Evolutionary conservation across 2,797 vertebrate species (phyloP).

Genomic region (Carcharodon carcharias): DNA sequence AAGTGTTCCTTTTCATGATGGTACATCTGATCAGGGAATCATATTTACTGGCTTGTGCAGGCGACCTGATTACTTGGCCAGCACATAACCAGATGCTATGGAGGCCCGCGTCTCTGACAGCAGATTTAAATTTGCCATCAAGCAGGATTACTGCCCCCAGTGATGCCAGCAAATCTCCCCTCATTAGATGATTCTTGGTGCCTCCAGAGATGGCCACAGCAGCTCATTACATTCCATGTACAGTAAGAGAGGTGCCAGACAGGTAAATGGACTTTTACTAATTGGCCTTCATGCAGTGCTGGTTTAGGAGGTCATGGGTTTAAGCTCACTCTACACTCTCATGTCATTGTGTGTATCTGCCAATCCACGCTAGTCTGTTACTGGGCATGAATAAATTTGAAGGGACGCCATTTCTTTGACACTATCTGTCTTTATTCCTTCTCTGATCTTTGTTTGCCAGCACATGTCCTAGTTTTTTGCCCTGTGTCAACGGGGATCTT

Average conservation of each 20-base stretch:
- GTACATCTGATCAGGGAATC: neutral
- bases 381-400: neutral
- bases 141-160: neutral
- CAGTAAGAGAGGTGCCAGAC: neutral
- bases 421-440: neutral
- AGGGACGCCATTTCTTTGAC: neutral
- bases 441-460: neutral
- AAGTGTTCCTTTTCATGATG: neutral
- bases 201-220: neutral
- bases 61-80: neutral
- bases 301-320: neutral
- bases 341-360: neutral
- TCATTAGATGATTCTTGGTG: neutral
- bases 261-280: neutral
- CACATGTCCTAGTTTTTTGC: neutral
- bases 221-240: neutral
- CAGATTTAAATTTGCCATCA: neutral
- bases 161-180: neutral
- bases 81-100: no score
- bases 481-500: neutral
- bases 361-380: neutral
- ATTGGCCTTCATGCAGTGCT: neutral
- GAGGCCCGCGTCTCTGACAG: neutral
- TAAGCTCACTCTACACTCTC: neutral
- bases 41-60: neutral